phyloP scores from a whole-genome alignment of 2,797 vertebrate genomes.

The Lepidocolaptes lacrymiger region DNA sequence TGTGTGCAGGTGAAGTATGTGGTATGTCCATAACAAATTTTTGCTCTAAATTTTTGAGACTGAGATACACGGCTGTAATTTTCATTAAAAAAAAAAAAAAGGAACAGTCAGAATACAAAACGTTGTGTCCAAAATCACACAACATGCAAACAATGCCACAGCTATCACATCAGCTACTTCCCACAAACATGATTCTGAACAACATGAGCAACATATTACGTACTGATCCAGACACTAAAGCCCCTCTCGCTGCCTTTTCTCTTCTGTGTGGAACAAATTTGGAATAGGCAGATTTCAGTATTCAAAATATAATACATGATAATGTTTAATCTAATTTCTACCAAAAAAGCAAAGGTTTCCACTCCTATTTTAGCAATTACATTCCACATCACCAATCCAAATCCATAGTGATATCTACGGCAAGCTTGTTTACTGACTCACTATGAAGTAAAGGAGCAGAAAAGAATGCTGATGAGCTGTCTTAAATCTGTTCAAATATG shows the following conservation, averaged over 20 bases:
- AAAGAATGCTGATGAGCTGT: not conserved
- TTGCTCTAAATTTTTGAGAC: not conserved
- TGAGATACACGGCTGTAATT: not conserved
- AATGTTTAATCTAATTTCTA: not conserved
- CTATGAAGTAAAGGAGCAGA: not conserved
- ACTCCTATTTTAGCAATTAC: not conserved
- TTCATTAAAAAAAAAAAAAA: not conserved
- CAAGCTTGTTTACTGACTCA: not conserved
- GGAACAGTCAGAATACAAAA: not conserved
- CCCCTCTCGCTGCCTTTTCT: not conserved
- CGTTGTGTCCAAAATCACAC: not conserved
- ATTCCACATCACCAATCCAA: not conserved
- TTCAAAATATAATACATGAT: not conserved
- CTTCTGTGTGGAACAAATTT: not conserved
- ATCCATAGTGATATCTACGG: not conserved
- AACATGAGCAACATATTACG: not conserved
- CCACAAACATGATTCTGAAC: not conserved
- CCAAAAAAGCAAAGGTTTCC: not conserved
- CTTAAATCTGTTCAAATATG: not conserved
- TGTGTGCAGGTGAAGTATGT: rapidly evolving
- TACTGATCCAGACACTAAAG: not conserved
- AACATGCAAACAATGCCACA: not conserved
- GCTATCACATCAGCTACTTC: not conserved
- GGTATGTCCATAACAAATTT: not conserved
- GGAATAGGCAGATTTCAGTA: not conserved